Percentiles rank a stretch among this genome's conserved stretches.
Conservation (phyloP, 2,888 invertebrate species). For the Abrostola triplasia region DNA sequence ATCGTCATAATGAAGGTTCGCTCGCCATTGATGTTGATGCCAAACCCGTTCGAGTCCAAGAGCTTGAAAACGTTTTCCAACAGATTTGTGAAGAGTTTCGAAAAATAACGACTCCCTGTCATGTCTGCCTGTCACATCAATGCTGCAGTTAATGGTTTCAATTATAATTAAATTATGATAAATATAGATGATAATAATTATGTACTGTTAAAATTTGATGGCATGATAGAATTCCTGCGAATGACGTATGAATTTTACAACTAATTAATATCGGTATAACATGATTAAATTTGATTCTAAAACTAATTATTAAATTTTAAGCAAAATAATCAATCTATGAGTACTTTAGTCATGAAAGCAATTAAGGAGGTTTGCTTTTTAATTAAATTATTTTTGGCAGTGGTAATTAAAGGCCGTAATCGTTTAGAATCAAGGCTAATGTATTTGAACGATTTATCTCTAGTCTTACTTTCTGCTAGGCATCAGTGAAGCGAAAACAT, state of each 20-base stretch:
- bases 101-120: no score
- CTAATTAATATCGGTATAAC: conserved; percentile 17
- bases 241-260: conserved; percentile 30
- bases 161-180: no score
- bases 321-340: conserved; percentile 6
- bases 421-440: conserved; percentile 35
- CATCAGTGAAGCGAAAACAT: conserved; percentile 24
- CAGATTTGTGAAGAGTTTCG: no score
- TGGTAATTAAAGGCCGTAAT: conserved; percentile 32
- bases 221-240: conserved; percentile 20
- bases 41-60: no score
- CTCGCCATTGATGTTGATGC: no score
- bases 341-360: conserved; percentile 10
- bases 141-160: no score
- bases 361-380: conserved; percentile 18
- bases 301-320: conserved; percentile 1
- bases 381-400: conserved; percentile 16
- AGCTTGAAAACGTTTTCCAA: no score
- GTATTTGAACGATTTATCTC: conserved; percentile 47
- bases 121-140: no score
- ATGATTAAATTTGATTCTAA: conserved; percentile 1
- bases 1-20: no score
- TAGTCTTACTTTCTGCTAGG: conserved; percentile 26
- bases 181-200: no score
- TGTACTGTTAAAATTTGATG: no score